These are phyloP conservation scores for Hipparchia semele DNA, from an alignment of 2,888 invertebrate species.

Conservation along the genomic window DNA sequence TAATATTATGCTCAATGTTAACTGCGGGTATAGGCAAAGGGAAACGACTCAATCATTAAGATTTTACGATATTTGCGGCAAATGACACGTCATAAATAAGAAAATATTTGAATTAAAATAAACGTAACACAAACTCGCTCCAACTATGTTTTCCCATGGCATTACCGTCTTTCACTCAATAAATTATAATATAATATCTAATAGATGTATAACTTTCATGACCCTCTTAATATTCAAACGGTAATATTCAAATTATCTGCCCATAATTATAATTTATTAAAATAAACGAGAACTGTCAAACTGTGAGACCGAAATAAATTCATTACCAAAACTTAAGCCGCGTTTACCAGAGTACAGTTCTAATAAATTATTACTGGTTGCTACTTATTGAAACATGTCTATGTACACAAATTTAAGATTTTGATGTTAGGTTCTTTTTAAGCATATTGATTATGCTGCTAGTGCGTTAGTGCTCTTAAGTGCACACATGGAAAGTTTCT, in stretches of 20 bases:
- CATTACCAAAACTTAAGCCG: constrained; percentile 35
- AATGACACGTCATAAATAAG: not conserved
- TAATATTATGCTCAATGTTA: not conserved
- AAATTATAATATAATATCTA: constrained; percentile 36
- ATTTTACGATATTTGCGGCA: constrained; percentile 11
- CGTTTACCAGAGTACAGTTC: constrained; percentile 15
- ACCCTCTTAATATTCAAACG: constrained; percentile 37
- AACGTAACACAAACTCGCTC: not conserved
- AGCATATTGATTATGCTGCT: too few relatives aligned
- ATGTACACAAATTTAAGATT: too few relatives aligned
- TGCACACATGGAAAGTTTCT: too few relatives aligned
- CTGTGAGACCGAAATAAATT: constrained; percentile 35
- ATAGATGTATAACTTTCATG: constrained; percentile 34
- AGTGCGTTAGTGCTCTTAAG: too few relatives aligned
- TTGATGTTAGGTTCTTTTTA: too few relatives aligned
- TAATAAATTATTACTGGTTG: not conserved
- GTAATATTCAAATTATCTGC: constrained; percentile 44
- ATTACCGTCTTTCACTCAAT: constrained; percentile 33
- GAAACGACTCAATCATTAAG: constrained; percentile 1
- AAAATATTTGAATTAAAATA: constrained; percentile 4
- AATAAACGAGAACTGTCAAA: constrained; percentile 43
- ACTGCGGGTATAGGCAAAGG: constrained; percentile 10
- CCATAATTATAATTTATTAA: constrained; percentile 40
- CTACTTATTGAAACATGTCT: not conserved
- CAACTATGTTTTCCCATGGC: constrained; percentile 24